phyloP scores from a whole-genome alignment of 2,113 vertebrate genomes.

The Drymodes brunneopygia region DNA sequence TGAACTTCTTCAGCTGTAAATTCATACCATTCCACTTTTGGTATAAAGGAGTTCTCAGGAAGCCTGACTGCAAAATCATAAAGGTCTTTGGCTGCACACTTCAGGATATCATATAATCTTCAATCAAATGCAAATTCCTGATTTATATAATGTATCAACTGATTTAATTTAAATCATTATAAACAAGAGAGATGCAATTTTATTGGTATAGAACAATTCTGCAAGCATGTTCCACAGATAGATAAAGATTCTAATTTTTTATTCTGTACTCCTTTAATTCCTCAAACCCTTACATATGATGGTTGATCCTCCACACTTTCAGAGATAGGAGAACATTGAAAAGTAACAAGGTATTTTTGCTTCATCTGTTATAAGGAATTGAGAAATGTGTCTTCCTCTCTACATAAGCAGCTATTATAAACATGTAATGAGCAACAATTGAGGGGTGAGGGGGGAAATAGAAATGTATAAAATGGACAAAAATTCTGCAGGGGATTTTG shows the following conservation, averaged over 20 bases:
- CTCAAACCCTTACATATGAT: neutral
- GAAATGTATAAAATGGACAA: neutral
- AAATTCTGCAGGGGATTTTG: neutral
- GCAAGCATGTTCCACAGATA: neutral
- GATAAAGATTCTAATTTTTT: neutral
- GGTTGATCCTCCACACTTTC: neutral
- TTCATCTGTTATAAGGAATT: neutral
- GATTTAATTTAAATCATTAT: neutral
- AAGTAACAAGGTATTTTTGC: neutral
- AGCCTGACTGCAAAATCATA: neutral
- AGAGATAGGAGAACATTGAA: neutral
- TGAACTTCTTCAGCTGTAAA: neutral
- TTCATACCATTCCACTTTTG: neutral
- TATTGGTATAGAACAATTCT: neutral
- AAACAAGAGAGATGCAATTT: neutral
- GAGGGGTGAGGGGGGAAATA: neutral
- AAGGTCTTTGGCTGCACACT: neutral
- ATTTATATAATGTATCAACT: neutral
- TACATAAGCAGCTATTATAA: neutral
- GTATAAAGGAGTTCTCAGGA: neutral
- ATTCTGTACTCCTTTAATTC: neutral
- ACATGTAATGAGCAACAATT: neutral
- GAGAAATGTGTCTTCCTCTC: neutral
- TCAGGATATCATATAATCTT: neutral
- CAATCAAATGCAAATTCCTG: neutral